Base-by-base conservation (phyloP, 1,140 invertebrate genomes). In the Lucilia cuprina region DNA sequence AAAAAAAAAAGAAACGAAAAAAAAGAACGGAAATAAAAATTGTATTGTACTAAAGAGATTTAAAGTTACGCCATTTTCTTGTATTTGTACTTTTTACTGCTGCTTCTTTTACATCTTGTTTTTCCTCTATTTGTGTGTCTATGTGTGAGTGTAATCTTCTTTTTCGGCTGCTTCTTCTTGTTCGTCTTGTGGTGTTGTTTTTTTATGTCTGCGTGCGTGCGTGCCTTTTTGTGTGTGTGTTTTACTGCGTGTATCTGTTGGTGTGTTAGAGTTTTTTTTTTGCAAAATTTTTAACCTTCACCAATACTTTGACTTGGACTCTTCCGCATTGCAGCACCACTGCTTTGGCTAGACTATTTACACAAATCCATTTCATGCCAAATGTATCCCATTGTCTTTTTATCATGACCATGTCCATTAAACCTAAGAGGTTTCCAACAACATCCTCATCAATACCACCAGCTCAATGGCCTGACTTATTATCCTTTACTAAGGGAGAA, bases 31-130 rank as follows among this genome's bases (percentile, higher is more conserved):
- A 70, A 70, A 70, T 21, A 21, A 70, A 10, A 2, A 21, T 70
- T 70, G 9, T 21, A 21, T 70, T 70, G n/a, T n/a, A 70, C n/a
- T 70, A 70, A 70, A 70, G 21, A 70, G 65, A 21, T 70, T 70
- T 70, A 70, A 70, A 21, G 65, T 70, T 70, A 70, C 65, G 65
- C 65, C 65, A 70, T 70, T 70, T 70, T 70, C 65, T 70, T 70
- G 65, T 70, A 70, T 70, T 70, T 70, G 21, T 21, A 55, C 65
- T 70, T 70, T 60, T 70, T 70, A 70, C 65, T 70, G 21, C 55
- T n/a, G 13, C n/a, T 60, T 60, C 55, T 60, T 60, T 14, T 60
- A 2, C 55, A 30, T 30, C 25, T 30, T 30, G 25, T 60, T 60
- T 5, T 60, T 60, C 55, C n/a, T 3, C 55, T 60, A 7, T 70